Evolutionary conservation across 2,888 invertebrate genomes (phyloP).

Genomic region (Eilema sororculum): DNA sequence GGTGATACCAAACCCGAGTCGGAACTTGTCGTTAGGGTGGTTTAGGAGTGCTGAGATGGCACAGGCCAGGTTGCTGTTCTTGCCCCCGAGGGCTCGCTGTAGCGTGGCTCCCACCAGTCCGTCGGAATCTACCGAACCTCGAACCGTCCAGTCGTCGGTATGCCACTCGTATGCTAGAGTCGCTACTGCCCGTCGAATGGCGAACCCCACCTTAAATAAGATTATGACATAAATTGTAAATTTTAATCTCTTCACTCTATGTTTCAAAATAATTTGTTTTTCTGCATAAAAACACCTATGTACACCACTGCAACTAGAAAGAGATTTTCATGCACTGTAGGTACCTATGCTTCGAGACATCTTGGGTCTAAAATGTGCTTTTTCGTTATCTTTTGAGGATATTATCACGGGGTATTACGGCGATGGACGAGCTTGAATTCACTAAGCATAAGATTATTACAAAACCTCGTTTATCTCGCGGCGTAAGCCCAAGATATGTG

Average conservation of each 20-base stretch:
- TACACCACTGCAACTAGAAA: no score
- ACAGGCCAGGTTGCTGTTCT: slow-evolving; percentile 71
- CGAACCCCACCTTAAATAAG: slow-evolving; percentile 71
- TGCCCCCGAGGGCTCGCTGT: slow-evolving; percentile 75
- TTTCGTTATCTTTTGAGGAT: no score
- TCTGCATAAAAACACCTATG: neutral
- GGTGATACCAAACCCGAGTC: slow-evolving; percentile 79
- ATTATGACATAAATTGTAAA: neutral
- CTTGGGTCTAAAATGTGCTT: no score
- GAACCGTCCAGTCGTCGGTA: slow-evolving; percentile 75
- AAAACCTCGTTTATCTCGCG: no score
- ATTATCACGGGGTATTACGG: no score
- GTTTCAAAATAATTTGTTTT: neutral
- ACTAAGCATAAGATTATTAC: no score
- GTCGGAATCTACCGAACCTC: slow-evolving; percentile 79
- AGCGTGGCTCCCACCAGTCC: slow-evolving; percentile 81
- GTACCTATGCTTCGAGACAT: no score
- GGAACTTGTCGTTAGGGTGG: slow-evolving; percentile 83
- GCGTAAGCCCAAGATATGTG: no score
- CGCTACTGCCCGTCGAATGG: slow-evolving; percentile 74
- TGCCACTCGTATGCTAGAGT: slow-evolving; percentile 81
- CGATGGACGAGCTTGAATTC: no score
- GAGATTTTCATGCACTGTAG: no score
- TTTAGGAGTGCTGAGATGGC: slow-evolving; percentile 81
- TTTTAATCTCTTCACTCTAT: neutral